Evolutionary conservation across 2,797 vertebrate species (phyloP), one percentile per base, ranked within the genome.

Genomic region (Miichthys miiuy): DNA sequence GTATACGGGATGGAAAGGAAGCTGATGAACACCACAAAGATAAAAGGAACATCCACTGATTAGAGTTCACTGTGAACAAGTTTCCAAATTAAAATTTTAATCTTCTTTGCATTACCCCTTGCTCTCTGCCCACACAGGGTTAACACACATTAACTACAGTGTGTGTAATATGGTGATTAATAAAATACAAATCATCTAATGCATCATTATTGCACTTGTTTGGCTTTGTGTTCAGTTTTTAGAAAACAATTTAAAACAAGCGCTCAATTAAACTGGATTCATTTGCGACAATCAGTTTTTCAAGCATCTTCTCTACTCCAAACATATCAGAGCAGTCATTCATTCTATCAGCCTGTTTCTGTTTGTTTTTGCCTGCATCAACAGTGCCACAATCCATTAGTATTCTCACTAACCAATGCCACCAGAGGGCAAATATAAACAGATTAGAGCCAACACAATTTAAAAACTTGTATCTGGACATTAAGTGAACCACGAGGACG

Each of bases 21-120:
- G 18, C 34, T 20, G 6, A 54, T 11, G 11, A 48, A 69, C 42
- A 25, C 48, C 18, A 34, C 23, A 66, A 42, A 63, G 48, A 57
- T 12, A 42, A 62, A 64, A 57, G 34, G 50, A 12, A 51, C 50
- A 13, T 50, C 23, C 11, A 8, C 34, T 46, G 25, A 66, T 61
- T 25, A 78, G n/a, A 20, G 34, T 34, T 34, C 34, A 41, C 38
- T 41, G 21, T 2, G 54, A 75, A 27, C 9, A 2, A 67, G 62
- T 65, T 67, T 68, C 48, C 66, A 79, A 81, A 81, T 83, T 51
- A 18, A 76, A 82, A 77, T 42, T 80, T 80, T 23, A 75, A 73
- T 79, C 56, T 69, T 7, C 10, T 80, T 25, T 61, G 23, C 48
- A 63, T 76, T 42, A 74, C 25, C 52, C 47, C n/a, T 25, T 71